Base-by-base conservation (phyloP, 2,113 vertebrate species). In the Hassar affinis region DNA sequence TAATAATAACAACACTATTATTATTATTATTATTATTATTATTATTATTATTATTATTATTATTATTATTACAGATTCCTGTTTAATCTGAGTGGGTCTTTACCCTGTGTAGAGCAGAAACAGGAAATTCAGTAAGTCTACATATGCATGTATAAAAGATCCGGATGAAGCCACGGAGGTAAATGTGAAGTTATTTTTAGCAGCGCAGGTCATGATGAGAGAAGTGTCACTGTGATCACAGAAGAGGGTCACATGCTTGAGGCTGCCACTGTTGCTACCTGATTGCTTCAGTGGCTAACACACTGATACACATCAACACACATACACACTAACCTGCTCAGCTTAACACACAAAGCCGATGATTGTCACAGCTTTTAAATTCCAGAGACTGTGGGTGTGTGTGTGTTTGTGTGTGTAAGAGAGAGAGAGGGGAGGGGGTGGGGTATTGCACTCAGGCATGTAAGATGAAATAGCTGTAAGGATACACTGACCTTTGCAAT, bases 141-240 rank as follows among this genome's bases (percentile, higher is more conserved):
- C 27, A 17, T 51, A 56, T 81, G 35, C 33, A 47, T 56, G 62
- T 61, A 76, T 33, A 35, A 76, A 76, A 6, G 74, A 76, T 54
- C 49, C 33, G 49, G 76, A 59, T 59, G 76, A 61, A 59, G 54
- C 12, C 76, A 59, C 49, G 11, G 59, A 78, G 85, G 85, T 76
- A 83, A 86, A 68, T 82, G 49, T 57, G 56, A 33, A 77, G 86
- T 82, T 87, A 87, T 87, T 87, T 84, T 85, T 78, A 84, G 79
- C 66, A 42, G 51, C 57, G 17, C 64, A 25, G 82, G 79, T 82
- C 79, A 69, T 72, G 75, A n/a, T n/a, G n/a, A n/a, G n/a, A n/a
- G n/a, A n/a, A n/a, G n/a, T n/a, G n/a, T n/a, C n/a, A n/a, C 56
- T 20, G 49, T 82, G 64, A 74, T 69, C 74, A 78, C 42, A 80